Evolutionary conservation across 1,140 invertebrate genomes (phyloP).

Genomic region (Musca vetustissima): DNA sequence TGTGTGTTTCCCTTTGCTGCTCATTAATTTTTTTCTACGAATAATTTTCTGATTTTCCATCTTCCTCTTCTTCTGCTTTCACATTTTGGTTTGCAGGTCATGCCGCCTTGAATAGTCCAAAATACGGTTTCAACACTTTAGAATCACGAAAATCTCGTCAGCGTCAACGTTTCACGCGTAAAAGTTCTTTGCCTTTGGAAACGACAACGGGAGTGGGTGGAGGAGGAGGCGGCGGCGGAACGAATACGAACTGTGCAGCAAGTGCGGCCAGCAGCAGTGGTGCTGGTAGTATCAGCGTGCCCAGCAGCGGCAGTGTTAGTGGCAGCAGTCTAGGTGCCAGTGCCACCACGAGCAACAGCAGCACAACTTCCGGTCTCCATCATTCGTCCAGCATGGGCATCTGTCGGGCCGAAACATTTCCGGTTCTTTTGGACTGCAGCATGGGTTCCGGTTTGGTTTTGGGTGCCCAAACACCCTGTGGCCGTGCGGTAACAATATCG

Average conservation of each 20-base stretch:
- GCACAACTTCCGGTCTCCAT: conserved; percentile 27
- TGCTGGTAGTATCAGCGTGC: not conserved
- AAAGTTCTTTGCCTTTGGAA: conserved; percentile 53
- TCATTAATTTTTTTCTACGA: not conserved
- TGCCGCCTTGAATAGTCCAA: conserved; percentile 50
- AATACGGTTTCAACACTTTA: conserved; percentile 55
- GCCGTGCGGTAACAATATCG: conserved; percentile 42
- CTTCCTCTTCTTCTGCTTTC: conserved; percentile 18
- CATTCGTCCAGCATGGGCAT: conserved; percentile 40
- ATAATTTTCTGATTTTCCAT: not conserved
- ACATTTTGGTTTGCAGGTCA: conserved; percentile 38
- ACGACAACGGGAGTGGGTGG: not conserved
- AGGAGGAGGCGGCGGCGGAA: not conserved
- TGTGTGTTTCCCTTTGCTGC: not conserved
- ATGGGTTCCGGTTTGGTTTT: conserved; percentile 52
- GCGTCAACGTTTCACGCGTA: conserved; percentile 46
- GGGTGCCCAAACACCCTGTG: conserved; percentile 32
- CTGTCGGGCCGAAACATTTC: conserved; percentile 51
- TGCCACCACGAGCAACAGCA: not conserved
- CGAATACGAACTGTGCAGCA: conserved; percentile 11
- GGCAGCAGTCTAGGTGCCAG: conserved; percentile 1
- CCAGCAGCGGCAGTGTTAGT: not conserved
- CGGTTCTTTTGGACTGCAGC: conserved; percentile 52
- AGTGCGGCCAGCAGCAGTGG: conserved; percentile 13
- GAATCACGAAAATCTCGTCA: conserved; percentile 54